phyloP scores from a whole-genome alignment of 1,140 invertebrate genomes.

The Orius insidiosus region DNA sequence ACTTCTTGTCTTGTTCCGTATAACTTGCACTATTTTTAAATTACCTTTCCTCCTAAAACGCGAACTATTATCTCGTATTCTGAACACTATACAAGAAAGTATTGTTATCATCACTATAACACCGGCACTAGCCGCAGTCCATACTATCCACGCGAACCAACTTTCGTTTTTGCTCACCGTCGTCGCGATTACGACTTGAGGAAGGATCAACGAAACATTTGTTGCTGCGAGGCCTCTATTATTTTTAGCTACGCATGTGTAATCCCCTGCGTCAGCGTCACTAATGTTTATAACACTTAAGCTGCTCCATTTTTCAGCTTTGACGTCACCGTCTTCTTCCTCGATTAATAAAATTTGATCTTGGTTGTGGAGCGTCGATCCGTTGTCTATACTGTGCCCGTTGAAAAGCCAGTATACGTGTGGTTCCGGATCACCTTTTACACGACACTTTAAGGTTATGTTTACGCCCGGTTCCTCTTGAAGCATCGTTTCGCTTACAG shows the following conservation, averaged over 20 bases:
- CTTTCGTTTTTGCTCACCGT: slow-evolving; percentile 41
- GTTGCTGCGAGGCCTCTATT: slow-evolving; percentile 46
- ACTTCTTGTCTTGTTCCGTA: slow-evolving; percentile 67
- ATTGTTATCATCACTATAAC: slow-evolving; percentile 32
- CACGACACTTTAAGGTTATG: slow-evolving; percentile 59
- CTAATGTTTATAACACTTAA: slow-evolving; percentile 54
- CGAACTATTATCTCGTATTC: slow-evolving; percentile 27
- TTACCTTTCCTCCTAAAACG: slow-evolving; percentile 38
- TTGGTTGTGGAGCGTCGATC: slow-evolving; percentile 25
- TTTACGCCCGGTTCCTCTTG: slow-evolving; percentile 56
- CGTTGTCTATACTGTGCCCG: slow-evolving; percentile 26
- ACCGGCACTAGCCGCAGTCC: slow-evolving; percentile 33
- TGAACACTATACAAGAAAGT: slow-evolving; percentile 36
- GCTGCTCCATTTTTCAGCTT: slow-evolving; percentile 45
- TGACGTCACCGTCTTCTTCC: slow-evolving; percentile 22
- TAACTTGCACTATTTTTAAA: slow-evolving; percentile 57
- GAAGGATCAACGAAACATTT: slow-evolving; percentile 51
- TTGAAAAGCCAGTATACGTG: slow-evolving; percentile 68
- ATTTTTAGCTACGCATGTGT: slow-evolving; percentile 61
- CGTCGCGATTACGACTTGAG: slow-evolving; percentile 44
- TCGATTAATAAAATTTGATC: slow-evolving; percentile 27
- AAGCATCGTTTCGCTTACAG: slow-evolving; percentile 37
- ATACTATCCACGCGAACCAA: slow-evolving; percentile 35
- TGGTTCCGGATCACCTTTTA: slow-evolving; percentile 66
- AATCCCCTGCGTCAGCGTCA: slow-evolving; percentile 60